These are phyloP conservation scores for Excalfactoria chinensis DNA, from an alignment of 2,113 vertebrate genomes.

Conservation along the genomic window DNA sequence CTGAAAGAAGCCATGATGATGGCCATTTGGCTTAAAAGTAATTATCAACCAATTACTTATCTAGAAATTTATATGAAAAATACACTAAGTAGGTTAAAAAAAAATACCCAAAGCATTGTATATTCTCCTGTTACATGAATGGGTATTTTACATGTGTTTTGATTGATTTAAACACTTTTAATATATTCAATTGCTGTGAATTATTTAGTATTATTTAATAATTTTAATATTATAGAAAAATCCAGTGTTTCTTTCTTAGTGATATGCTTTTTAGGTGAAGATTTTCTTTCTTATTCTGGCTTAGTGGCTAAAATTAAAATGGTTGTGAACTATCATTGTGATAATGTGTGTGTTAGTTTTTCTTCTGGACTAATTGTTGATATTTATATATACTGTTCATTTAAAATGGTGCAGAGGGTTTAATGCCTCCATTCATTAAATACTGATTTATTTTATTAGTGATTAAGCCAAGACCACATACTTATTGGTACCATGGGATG, in stretches of 20 bases:
- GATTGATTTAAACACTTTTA: neutral
- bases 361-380: neutral
- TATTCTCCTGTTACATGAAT: neutral
- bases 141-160: neutral
- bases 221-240: neutral
- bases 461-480: slow-evolving; percentile 15
- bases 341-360: neutral
- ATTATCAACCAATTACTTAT: neutral
- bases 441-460: slow-evolving; percentile 32
- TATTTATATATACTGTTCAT: neutral
- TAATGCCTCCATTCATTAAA: slow-evolving; percentile 17
- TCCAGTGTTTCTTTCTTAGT: neutral
- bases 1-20: neutral
- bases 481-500: slow-evolving; percentile 3
- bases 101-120: neutral
- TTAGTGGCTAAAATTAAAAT: neutral
- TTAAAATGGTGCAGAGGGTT: neutral
- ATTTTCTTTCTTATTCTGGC: neutral
- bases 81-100: neutral
- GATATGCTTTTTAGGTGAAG: neutral
- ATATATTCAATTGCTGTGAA: neutral
- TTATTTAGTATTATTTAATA: neutral
- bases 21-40: neutral
- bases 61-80: neutral
- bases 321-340: neutral